Evolutionary conservation across 2,888 invertebrate species (phyloP).

Genomic region (Ormyrus nitidulus): DNA sequence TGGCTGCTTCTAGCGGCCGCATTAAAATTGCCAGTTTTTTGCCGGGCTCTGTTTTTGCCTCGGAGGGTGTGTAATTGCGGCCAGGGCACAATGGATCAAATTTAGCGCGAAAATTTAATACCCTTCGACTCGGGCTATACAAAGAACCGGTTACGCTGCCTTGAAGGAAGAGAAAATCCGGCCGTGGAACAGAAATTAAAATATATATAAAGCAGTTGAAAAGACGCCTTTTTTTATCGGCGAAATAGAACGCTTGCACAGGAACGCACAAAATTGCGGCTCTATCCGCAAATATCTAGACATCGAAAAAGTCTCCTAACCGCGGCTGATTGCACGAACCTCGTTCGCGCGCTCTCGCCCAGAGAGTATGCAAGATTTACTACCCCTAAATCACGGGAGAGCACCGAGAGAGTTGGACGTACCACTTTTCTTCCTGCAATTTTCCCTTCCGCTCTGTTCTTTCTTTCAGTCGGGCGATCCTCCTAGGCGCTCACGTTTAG

Average conservation of each 20-base stretch:
- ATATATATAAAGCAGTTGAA: conserved; percentile 7
- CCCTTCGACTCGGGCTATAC: background rate
- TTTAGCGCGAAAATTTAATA: conserved; percentile 42
- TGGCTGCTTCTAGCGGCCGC: background rate
- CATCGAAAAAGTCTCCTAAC: conserved; percentile 59
- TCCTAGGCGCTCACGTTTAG: conserved; percentile 56
- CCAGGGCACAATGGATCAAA: conserved; percentile 41
- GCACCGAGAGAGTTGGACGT: conserved; percentile 43
- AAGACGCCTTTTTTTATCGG: too few species aligned
- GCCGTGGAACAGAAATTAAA: too few species aligned
- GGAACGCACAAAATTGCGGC: conserved; percentile 29
- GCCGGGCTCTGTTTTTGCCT: conserved; percentile 13
- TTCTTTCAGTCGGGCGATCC: background rate
- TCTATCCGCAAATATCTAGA: conserved; percentile 62
- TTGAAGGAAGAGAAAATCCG: too few species aligned
- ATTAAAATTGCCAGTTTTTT: conserved; percentile 25
- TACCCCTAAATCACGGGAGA: conserved; percentile 63
- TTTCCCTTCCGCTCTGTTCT: conserved; percentile 51
- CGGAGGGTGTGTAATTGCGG: conserved; percentile 28
- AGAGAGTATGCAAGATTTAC: conserved; percentile 62
- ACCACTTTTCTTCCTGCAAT: conserved; percentile 61
- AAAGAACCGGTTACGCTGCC: too few species aligned
- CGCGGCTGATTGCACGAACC: conserved; percentile 59
- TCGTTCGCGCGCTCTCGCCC: background rate
- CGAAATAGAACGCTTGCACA: background rate